These are phyloP conservation scores for Lithobates sylvaticus DNA, from an alignment of 2,797 vertebrate species.

Conservation along the genomic window DNA sequence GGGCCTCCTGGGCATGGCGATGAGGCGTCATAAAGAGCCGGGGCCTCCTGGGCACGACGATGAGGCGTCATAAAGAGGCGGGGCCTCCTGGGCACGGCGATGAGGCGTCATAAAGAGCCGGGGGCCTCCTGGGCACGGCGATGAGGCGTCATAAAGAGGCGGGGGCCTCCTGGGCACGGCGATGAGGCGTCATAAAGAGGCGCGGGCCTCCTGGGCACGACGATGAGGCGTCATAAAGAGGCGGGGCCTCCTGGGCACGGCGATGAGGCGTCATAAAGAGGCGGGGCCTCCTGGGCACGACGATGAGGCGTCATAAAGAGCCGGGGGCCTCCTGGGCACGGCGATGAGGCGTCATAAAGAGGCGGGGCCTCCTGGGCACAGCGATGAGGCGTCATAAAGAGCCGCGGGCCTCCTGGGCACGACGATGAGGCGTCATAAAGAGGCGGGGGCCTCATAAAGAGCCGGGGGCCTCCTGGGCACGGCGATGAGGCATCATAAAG, in stretches of 20 bases:
- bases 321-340: neutral
- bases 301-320: neutral
- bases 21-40: neutral
- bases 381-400: neutral
- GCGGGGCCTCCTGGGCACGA: neutral
- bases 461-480: neutral
- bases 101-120: neutral
- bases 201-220: neutral
- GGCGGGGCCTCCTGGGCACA: neutral
- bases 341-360: neutral
- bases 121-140: neutral
- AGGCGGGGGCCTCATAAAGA: neutral
- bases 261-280: neutral
- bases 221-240: neutral
- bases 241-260: neutral
- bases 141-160: neutral
- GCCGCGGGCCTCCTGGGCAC: neutral
- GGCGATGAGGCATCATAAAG: slow-evolving; percentile 1
- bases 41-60: neutral
- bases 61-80: neutral
- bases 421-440: too few species aligned
- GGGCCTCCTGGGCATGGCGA: neutral
- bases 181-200: neutral
- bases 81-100: neutral
- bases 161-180: neutral